A percentile compares a stretch with the other conserved stretches of the same genome.
These are phyloP conservation scores for Parascotia fuliginaria DNA, from an alignment of 2,888 invertebrate species.

Conservation along the genomic window DNA sequence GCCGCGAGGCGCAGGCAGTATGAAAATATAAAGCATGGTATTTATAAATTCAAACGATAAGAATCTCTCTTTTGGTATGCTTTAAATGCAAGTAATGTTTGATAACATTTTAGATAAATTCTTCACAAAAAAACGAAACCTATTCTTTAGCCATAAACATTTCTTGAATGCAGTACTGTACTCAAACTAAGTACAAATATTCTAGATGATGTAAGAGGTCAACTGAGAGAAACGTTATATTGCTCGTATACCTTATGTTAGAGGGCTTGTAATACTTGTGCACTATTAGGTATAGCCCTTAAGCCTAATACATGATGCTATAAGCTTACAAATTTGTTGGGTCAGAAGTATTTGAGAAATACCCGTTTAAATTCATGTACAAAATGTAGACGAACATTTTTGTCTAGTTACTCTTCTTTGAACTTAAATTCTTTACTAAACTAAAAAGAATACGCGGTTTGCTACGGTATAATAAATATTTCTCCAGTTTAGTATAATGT, in stretches of 20 bases:
- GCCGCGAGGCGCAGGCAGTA: no score
- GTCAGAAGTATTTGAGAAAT: conserved; percentile 6
- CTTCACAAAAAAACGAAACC: neutral
- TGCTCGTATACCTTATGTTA: conserved; percentile 5
- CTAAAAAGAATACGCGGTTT: no score
- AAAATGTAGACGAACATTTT: neutral
- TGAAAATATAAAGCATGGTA: no score
- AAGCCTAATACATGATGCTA: conserved; percentile 10
- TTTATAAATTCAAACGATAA: no score
- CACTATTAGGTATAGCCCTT: conserved; percentile 10
- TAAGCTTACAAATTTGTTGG: conserved; percentile 9
- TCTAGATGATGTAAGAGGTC: neutral
- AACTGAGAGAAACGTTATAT: conserved; percentile 1
- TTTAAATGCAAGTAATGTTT: no score
- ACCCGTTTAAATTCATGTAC: neutral
- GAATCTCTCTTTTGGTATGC: no score
- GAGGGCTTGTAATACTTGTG: conserved; percentile 8
- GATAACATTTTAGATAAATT: neutral
- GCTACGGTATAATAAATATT: no score
- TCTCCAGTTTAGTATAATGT: no score
- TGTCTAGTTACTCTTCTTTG: no score
- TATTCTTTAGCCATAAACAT: neutral
- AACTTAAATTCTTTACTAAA: no score
- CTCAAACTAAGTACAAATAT: neutral
- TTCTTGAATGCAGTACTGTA: conserved; percentile 1